Base-by-base conservation (phyloP, 2,888 invertebrate genomes). In the Clanis bilineata region DNA sequence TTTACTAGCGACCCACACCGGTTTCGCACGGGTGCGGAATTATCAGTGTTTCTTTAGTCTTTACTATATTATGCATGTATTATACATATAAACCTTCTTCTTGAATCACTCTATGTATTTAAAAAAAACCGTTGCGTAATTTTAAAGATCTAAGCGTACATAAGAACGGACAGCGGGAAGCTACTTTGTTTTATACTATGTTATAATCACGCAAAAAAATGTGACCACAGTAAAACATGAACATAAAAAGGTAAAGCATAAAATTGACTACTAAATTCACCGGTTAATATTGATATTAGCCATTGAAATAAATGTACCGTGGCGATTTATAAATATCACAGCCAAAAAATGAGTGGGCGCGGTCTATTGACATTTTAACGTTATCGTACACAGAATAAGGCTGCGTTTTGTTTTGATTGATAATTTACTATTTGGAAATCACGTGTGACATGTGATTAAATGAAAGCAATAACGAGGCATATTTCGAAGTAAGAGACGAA, bases 321-420 rank as follows among this genome's bases (percentile, higher is more conserved):
- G 38, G 38, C 39, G 25, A 12, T 58, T 47, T 47, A 32, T 47
- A 39, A 45, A 36, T 58, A 45, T 41, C 43, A 45, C 56, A 60
- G 32, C 44, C 44, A 58, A 15, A 59, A 32, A 38, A 55, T 38
- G n/a, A 41, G 61, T 65, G 56, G 61, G 68, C 51, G 60, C 55
- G 45, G 58, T 57, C 51, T 65, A 64, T 64, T 55, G 60, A 61
- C 61, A 64, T 62, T 51, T 25, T 38, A 28, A 38, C 25, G 45
- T 47, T 51, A 39, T 51, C 45, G 39, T 38, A 25, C 36, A 15
- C 18, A 51, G 4, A 39, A 39, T 38, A 45, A 51, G 25, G 18
- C 25, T 10, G 18, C 12, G 39, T 51, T 58, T 47, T 39, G 47
- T 51, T 51, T 36, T 39, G 58, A 58, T 39, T 39, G 39, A 39